Conservation (phyloP, 2,888 invertebrate genomes). For the Temnothorax ravouxi region DNA sequence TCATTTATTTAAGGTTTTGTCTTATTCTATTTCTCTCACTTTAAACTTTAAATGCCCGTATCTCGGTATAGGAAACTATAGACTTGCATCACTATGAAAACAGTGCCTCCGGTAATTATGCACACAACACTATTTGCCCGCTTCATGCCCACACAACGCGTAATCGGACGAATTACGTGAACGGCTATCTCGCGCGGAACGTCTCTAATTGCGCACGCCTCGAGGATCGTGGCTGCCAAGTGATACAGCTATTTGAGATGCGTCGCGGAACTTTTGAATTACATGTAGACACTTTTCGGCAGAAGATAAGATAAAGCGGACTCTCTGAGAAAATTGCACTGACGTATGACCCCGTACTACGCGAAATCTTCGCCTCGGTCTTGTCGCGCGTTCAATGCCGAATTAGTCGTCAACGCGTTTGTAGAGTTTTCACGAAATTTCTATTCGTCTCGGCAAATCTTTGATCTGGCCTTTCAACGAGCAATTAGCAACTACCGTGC, state of each 20-base stretch:
- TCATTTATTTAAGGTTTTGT: not conserved
- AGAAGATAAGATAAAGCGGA: conserved; percentile 70
- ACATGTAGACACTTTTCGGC: conserved; percentile 63
- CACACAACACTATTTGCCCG: conserved; percentile 45
- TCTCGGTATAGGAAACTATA: conserved; percentile 30
- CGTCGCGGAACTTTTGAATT: conserved; percentile 61
- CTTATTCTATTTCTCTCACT: no score
- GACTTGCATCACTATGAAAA: conserved; percentile 50
- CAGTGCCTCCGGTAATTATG: conserved; percentile 38
- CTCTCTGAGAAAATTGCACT: conserved; percentile 44
- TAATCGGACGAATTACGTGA: conserved; percentile 55
- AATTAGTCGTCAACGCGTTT: conserved; percentile 18
- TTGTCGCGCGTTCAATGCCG: conserved; percentile 54
- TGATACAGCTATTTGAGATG: conserved; percentile 57
- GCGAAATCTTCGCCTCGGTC: conserved; percentile 33
- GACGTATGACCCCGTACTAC: conserved; percentile 51
- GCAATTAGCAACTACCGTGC: not conserved
- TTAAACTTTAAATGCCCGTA: conserved; percentile 30
- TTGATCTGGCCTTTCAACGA: not conserved
- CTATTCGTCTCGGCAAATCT: not conserved
- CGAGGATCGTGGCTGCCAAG: conserved; percentile 26
- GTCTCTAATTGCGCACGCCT: conserved; percentile 39
- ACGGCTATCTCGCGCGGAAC: conserved; percentile 35
- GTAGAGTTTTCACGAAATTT: conserved; percentile 20
- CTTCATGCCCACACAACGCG: conserved; percentile 43